Evolutionary conservation across 2,888 invertebrate genomes (phyloP).

Genomic region (Leucophora obtusa): DNA sequence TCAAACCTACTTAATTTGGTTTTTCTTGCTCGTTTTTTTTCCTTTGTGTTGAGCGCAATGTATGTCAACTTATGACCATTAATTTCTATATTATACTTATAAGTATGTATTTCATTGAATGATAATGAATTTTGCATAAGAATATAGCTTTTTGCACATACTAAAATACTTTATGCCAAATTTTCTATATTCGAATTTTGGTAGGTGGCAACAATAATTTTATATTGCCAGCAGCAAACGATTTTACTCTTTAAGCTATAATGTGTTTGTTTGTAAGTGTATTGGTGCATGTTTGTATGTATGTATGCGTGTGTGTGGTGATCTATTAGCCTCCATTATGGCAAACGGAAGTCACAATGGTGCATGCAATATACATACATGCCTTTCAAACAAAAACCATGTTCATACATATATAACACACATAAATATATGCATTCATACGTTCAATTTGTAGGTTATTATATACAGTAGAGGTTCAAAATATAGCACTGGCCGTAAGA

Average conservation of each 20-base stretch:
- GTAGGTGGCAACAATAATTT: constrained; percentile 56
- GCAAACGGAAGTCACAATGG: constrained; percentile 64
- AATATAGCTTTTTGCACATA: not conserved
- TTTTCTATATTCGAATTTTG: constrained; percentile 30
- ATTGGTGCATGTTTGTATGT: not conserved
- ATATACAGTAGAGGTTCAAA: not conserved
- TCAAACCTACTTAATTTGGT: no score
- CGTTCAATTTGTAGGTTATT: constrained; percentile 45
- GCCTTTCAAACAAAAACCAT: constrained; percentile 26
- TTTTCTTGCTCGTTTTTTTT: no score
- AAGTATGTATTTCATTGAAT: not conserved
- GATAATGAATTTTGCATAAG: not conserved
- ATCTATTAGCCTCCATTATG: constrained; percentile 66
- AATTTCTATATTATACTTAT: not conserved
- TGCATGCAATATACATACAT: constrained; percentile 50
- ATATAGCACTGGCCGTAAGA: no score
- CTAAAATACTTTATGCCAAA: constrained; percentile 12
- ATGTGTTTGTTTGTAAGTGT: not conserved
- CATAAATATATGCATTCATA: constrained; percentile 40
- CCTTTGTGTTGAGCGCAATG: no score
- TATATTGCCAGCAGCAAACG: constrained; percentile 28
- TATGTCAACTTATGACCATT: no score
- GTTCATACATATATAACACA: constrained; percentile 14
- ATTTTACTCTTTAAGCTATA: constrained; percentile 20
- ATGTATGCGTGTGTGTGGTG: constrained; percentile 43